Evolutionary conservation across 2,888 invertebrate species (phyloP).

Genomic region (Tillus elongatus): DNA sequence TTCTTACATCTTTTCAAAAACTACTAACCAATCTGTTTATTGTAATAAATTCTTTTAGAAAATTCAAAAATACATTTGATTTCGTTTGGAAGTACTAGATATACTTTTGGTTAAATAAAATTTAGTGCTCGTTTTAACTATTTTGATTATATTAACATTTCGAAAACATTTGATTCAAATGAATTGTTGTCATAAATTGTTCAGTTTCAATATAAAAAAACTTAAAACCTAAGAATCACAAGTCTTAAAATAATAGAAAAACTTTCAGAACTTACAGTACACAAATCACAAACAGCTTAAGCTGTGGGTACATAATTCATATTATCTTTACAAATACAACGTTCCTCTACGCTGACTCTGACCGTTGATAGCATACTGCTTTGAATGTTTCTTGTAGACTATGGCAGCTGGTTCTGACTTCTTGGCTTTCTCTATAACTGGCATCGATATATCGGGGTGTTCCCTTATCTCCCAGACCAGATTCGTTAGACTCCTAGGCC

Average conservation of each 20-base stretch:
- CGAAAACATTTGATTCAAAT: no score
- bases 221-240: conserved; percentile 27
- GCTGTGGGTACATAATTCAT: conserved; percentile 20
- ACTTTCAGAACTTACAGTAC: conserved; percentile 22
- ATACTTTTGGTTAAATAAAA: no score
- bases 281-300: conserved; percentile 32
- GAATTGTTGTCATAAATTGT: conserved; percentile 21
- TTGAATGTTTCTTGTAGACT: conserved; percentile 44
- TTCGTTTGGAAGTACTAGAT: no score
- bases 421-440: conserved; percentile 32
- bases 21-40: no score
- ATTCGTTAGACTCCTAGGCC: conserved; percentile 79
- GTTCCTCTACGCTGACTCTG: conserved; percentile 32
- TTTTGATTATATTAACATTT: no score
- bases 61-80: no score
- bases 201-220: conserved; percentile 16
- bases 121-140: no score
- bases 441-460: conserved; percentile 38
- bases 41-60: no score
- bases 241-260: conserved; percentile 21
- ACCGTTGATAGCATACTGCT: conserved; percentile 43
- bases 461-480: conserved; percentile 66
- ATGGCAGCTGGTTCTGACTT: conserved; percentile 39
- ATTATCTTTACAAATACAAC: conserved; percentile 40
- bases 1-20: no score